phyloP scores from a whole-genome alignment of 1,140 invertebrate species.

The Conus ventricosus region DNA sequence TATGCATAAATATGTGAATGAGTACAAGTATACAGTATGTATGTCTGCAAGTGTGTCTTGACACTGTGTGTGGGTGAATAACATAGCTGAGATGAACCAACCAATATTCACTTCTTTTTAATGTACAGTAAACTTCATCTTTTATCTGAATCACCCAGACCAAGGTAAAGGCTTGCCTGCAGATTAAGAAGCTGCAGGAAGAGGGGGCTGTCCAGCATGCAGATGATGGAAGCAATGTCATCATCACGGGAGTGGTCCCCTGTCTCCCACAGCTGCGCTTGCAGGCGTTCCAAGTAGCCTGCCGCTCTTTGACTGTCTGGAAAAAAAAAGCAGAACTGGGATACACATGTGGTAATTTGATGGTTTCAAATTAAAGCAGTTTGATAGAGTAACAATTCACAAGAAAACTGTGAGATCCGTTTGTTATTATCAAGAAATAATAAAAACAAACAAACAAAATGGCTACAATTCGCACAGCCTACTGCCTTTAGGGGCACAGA shows the following conservation, averaged over 20 bases:
- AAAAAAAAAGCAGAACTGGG: slow-evolving; percentile 26
- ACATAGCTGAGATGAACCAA: too few species aligned
- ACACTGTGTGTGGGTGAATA: too few species aligned
- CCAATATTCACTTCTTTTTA: too few species aligned
- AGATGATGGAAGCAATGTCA: slow-evolving; percentile 90
- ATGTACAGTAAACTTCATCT: too few species aligned
- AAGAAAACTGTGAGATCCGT: not conserved
- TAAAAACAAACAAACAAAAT: too few species aligned
- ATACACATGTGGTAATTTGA: not conserved
- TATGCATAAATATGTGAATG: too few species aligned
- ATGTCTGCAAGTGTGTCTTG: too few species aligned
- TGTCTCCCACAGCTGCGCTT: slow-evolving; percentile 83
- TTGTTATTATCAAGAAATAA: too few species aligned
- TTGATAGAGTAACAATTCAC: not conserved
- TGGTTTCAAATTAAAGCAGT: not conserved
- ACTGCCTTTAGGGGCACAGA: too few species aligned
- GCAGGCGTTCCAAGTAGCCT: slow-evolving; percentile 86
- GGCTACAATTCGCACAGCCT: too few species aligned
- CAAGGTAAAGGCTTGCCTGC: slow-evolving; percentile 73
- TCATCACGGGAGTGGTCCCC: slow-evolving; percentile 84
- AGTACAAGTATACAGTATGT: too few species aligned
- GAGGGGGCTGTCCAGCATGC: slow-evolving; percentile 92
- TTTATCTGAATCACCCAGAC: not conserved
- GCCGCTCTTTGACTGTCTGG: slow-evolving; percentile 79
- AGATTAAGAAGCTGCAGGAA: slow-evolving; percentile 93